These are phyloP conservation scores for Buphagus erythrorhynchus DNA, from an alignment of 2,797 vertebrate genomes.

Conservation along the genomic window DNA sequence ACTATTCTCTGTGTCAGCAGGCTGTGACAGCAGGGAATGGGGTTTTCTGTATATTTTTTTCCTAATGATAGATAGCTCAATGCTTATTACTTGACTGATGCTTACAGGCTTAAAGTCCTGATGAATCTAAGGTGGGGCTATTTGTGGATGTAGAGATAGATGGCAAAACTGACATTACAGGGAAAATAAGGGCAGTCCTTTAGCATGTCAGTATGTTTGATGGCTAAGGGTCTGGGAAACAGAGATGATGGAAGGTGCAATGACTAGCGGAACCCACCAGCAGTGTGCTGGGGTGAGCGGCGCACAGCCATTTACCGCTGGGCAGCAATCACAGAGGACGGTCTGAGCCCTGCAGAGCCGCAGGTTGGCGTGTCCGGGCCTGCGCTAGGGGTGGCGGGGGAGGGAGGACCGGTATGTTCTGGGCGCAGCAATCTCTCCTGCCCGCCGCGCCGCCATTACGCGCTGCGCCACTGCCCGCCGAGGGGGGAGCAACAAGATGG, in stretches of 20 bases:
- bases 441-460: background rate
- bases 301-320: fast-evolving
- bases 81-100: background rate
- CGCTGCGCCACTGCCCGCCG: background rate
- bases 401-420: fast-evolving
- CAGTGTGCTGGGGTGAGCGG: fast-evolving
- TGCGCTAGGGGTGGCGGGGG: fast-evolving
- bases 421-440: background rate
- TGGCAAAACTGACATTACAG: background rate
- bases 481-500: slow-evolving; percentile 15
- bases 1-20: background rate
- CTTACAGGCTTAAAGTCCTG: background rate
- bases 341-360: fast-evolving
- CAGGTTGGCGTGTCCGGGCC: fast-evolving
- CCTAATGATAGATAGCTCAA: background rate
- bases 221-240: fast-evolving
- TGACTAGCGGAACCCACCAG: fast-evolving
- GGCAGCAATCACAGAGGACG: fast-evolving
- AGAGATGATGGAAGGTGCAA: fast-evolving
- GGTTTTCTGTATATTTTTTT: fast-evolving
- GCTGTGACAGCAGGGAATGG: background rate
- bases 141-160: no score
- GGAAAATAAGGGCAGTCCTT: fast-evolving
- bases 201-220: fast-evolving
- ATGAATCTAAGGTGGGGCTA: background rate